Base-by-base conservation (phyloP, 1,140 invertebrate species). In the Drosophila asahinai region DNA sequence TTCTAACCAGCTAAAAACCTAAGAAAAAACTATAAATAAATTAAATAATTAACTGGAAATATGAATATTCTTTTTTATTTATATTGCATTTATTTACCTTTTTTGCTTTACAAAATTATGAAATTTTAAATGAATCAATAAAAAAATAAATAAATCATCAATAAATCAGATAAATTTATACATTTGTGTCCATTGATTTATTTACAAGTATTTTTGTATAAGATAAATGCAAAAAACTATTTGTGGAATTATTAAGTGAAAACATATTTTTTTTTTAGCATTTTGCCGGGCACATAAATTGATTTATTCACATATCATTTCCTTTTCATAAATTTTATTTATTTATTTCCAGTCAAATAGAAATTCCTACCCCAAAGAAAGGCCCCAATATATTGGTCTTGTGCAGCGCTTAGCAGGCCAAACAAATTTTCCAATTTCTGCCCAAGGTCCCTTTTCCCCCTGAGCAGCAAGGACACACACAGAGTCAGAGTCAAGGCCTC, bases 401-500 rank as follows among this genome's bases (percentile, higher is more conserved):
- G 14, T 38, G 58, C 25, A 49, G 42, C 14, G 38, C 42, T 73
- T 68, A 61, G 72, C 30, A 61, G 64, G 59, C 83, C 67, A 36
- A 36, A 84, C 73, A 77, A 83, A 77, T 80, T 87, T 89, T 82
- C 75, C 80, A 87, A 87, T 87, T 80, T 80, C 51, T 70, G 57
- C 38, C 22, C 62, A 57, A 60, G 52, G 73, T 58, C 57, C 58
- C 11, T 45, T 52, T 15, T 4, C 9, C 30, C 33, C 51, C 36
- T 8, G 47, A 17, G 22, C 30, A 14, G 52, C 83, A 78, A 82
- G 82, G 83, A 86, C 83, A 76, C 30, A 27, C 36, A 55, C 55
- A 72, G 33, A 55, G 67, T 81, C 81, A 87, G 81, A 83, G 84
- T 89, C 84, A 87, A 87, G 84, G 84, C 60, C 79, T 79, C 61